phyloP scores from a whole-genome alignment of 1,140 invertebrate species.

The Drosophila pruinosa region DNA sequence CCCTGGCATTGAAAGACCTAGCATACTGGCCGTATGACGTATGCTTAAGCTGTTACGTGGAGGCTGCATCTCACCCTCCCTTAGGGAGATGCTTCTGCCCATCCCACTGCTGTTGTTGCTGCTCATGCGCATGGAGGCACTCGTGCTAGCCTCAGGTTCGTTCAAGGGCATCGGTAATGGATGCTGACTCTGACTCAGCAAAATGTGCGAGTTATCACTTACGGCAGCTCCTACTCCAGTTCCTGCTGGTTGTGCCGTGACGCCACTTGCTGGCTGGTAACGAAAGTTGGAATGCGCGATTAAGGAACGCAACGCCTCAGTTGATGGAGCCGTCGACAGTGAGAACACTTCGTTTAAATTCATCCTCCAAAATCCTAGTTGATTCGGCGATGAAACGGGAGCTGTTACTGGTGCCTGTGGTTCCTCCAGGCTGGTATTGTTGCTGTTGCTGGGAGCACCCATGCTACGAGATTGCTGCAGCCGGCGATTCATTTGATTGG shows the following conservation, averaged over 20 bases:
- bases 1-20: constrained; percentile 43
- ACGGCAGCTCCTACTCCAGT: neutral
- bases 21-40: constrained; percentile 58
- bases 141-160: constrained; percentile 10
- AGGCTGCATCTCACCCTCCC: constrained; percentile 62
- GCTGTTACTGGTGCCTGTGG: neutral
- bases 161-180: constrained; percentile 11
- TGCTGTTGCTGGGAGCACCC: constrained; percentile 22
- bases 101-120: constrained; percentile 28
- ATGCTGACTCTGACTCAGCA: constrained; percentile 48
- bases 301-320: constrained; percentile 61
- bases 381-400: constrained; percentile 24
- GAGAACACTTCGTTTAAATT: constrained; percentile 67
- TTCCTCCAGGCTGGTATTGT: constrained; percentile 52
- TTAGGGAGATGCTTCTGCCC: constrained; percentile 62
- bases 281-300: constrained; percentile 72
- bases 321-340: constrained; percentile 62
- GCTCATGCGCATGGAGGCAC: constrained; percentile 5
- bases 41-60: constrained; percentile 19
- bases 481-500: constrained; percentile 53
- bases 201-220: constrained; percentile 48
- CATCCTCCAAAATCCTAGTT: constrained; percentile 65
- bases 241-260: neutral
- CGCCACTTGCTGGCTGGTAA: constrained; percentile 41
- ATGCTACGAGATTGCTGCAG: constrained; percentile 66